A percentile compares a stretch with the other conserved stretches of the same genome.
phyloP scores from a whole-genome alignment of 1,140 invertebrate genomes.

The Lordiphosa collinella region DNA sequence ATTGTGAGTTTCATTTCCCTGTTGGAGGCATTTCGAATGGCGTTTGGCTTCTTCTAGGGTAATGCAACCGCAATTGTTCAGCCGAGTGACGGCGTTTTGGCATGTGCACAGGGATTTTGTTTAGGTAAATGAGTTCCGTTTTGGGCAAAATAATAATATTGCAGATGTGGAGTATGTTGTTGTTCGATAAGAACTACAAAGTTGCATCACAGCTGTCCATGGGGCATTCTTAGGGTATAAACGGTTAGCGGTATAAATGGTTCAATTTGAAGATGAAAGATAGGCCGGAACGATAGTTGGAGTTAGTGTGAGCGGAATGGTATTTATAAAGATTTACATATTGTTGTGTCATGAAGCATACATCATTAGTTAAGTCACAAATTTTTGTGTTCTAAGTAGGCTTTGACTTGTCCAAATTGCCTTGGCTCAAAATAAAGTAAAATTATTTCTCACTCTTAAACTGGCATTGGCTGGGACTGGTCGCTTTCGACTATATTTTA shows the following conservation, averaged over 20 bases:
- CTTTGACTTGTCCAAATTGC: too few relatives aligned
- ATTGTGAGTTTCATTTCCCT: conserved; percentile 53
- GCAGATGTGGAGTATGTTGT: conserved; percentile 38
- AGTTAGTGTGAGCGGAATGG: too few relatives aligned
- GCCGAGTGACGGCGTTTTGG: conserved; percentile 53
- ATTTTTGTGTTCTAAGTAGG: too few relatives aligned
- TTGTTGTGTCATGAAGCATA: too few relatives aligned
- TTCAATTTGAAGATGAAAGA: not conserved
- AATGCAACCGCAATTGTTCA: conserved; percentile 73
- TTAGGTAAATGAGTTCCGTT: conserved; percentile 49
- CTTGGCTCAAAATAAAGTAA: too few relatives aligned
- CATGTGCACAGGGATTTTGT: conserved; percentile 59
- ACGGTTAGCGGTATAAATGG: conserved; percentile 6
- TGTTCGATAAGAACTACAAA: conserved; percentile 10
- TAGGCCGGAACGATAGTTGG: too few relatives aligned
- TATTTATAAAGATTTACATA: too few relatives aligned
- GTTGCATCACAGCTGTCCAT: conserved; percentile 59
- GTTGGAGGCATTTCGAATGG: conserved; percentile 33
- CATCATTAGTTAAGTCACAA: too few relatives aligned
- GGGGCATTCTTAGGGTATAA: not conserved
- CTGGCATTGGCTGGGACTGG: too few relatives aligned
- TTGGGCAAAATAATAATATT: too few relatives aligned
- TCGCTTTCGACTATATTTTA: too few relatives aligned
- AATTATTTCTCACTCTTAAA: too few relatives aligned
- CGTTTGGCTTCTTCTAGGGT: conserved; percentile 18